Conservation (phyloP, 2,888 invertebrate species). For the Herminia tarsipennalis region DNA sequence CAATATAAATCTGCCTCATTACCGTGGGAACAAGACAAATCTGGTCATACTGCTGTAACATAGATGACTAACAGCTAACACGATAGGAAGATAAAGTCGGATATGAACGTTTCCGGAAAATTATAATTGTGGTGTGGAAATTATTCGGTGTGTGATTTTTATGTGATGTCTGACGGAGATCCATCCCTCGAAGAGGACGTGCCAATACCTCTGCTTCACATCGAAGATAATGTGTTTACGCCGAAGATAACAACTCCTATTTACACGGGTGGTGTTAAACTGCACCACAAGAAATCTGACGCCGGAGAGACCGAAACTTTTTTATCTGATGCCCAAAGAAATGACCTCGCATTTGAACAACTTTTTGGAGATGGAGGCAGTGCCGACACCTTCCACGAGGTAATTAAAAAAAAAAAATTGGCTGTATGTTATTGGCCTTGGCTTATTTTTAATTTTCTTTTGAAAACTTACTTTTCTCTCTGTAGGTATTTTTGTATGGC, state of each 20-base stretch:
- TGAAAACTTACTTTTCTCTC: neutral
- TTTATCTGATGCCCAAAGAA: constrained; percentile 72
- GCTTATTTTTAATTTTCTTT: neutral
- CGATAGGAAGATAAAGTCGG: constrained; percentile 25
- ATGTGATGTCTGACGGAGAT: constrained; percentile 84
- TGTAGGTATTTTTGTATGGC: neutral
- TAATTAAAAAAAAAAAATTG: constrained; percentile 36
- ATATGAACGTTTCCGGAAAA: constrained; percentile 29
- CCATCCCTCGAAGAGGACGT: constrained; percentile 82
- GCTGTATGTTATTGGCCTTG: neutral
- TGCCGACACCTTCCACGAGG: constrained; percentile 69
- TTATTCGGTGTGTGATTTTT: constrained; percentile 32
- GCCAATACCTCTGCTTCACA: constrained; percentile 72
- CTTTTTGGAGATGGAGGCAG: constrained; percentile 74
- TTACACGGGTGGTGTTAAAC: constrained; percentile 71
- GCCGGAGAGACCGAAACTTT: constrained; percentile 74
- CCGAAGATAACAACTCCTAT: constrained; percentile 79
- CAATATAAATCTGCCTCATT: constrained; percentile 1
- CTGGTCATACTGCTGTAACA: constrained; percentile 36
- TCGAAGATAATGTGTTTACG: constrained; percentile 79
- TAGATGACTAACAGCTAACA: constrained; percentile 47
- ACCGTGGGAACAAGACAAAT: constrained; percentile 18
- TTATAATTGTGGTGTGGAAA: constrained; percentile 30
- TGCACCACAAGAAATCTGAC: constrained; percentile 72
- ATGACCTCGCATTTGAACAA: constrained; percentile 78